These are phyloP conservation scores for Chloroclystis v-ata DNA, from an alignment of 2,888 invertebrate genomes.

Conservation along the genomic window DNA sequence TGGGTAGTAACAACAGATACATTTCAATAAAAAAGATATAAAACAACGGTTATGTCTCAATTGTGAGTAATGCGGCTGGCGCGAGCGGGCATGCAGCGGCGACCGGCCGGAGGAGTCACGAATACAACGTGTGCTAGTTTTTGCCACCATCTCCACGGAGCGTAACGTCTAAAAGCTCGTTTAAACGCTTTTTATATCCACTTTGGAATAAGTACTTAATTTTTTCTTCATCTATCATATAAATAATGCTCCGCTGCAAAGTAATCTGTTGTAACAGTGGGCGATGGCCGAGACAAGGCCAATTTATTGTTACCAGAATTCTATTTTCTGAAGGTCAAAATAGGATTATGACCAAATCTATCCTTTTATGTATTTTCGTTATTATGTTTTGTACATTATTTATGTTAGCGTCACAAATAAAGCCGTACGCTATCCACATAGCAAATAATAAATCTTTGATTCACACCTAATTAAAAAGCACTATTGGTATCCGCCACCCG, in stretches of 20 bases:
- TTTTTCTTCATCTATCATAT: constrained; percentile 52
- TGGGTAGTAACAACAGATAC: constrained; percentile 10
- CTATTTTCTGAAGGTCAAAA: constrained; percentile 24
- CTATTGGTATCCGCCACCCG: constrained; percentile 42
- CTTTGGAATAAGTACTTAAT: constrained; percentile 52
- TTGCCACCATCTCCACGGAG: constrained; percentile 55
- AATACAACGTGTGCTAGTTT: constrained; percentile 60
- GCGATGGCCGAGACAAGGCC: constrained; percentile 59
- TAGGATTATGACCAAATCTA: not conserved
- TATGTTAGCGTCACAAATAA: too few relatives aligned
- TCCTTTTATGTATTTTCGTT: not conserved
- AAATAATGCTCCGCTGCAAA: constrained; percentile 57
- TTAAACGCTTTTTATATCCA: constrained; percentile 66
- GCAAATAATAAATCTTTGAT: too few relatives aligned
- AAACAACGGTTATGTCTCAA: constrained; percentile 29
- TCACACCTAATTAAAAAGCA: too few relatives aligned
- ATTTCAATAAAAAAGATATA: constrained; percentile 16
- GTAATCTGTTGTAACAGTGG: constrained; percentile 52
- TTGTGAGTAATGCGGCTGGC: constrained; percentile 24
- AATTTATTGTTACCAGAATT: constrained; percentile 43
- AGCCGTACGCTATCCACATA: too few relatives aligned
- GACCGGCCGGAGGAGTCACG: constrained; percentile 40
- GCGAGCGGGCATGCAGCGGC: constrained; percentile 25
- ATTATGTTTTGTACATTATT: not conserved
- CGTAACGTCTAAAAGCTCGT: constrained; percentile 73